Conservation (phyloP, 2,113 vertebrate genomes). For the Leucosticte australis region DNA sequence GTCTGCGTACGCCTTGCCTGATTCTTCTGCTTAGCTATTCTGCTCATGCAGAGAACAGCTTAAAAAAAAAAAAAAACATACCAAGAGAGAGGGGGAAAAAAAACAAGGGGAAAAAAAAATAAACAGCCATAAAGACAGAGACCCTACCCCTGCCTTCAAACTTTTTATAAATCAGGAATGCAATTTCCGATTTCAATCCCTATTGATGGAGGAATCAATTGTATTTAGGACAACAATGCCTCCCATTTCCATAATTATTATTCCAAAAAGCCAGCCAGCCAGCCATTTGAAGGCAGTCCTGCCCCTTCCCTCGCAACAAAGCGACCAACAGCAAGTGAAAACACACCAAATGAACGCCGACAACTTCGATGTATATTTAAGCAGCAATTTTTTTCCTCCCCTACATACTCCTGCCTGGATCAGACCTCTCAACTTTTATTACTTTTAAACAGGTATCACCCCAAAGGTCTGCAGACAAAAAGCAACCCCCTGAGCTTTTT, state of each 20-base stretch:
- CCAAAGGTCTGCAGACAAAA: background rate
- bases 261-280: constrained; percentile 58
- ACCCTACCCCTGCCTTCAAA: background rate
- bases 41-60: constrained; percentile 49
- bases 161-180: constrained; percentile 37
- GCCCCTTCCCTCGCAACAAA: constrained; percentile 37
- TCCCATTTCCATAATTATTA: constrained; percentile 50
- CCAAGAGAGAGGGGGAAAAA: background rate
- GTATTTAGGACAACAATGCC: constrained; percentile 52
- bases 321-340: constrained; percentile 39
- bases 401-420: background rate
- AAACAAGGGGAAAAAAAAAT: too few relatives aligned
- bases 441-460: background rate
- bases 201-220: constrained; percentile 56
- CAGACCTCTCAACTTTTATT: background rate
- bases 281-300: constrained; percentile 54
- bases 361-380: background rate
- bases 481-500: background rate
- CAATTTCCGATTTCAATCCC: constrained; percentile 67
- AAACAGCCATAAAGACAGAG: background rate
- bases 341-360: background rate
- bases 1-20: constrained; percentile 13
- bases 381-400: background rate
- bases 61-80: constrained; percentile 18
- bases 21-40: constrained; percentile 60